A percentile compares a stretch with the other conserved stretches of the same genome.
phyloP scores from a whole-genome alignment of 2,888 invertebrate genomes.

The Melanargia galathea region DNA sequence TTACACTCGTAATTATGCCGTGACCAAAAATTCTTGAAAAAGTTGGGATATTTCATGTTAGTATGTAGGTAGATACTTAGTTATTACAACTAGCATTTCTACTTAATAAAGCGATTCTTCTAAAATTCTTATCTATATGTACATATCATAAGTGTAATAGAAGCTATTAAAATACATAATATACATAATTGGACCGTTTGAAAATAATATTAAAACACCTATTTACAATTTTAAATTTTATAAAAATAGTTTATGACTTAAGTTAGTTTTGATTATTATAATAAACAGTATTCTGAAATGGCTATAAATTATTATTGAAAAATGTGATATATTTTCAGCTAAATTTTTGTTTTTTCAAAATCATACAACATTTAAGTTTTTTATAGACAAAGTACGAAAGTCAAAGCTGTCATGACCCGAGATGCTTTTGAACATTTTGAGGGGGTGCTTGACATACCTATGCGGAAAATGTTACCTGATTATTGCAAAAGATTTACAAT shows the following conservation, averaged over 20 bases:
- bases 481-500: too few species aligned
- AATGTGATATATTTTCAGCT: not conserved
- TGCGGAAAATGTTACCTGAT: not conserved
- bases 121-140: conserved; percentile 8
- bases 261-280: not conserved
- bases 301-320: not conserved
- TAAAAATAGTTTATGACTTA: conserved; percentile 21
- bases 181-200: conserved; percentile 37
- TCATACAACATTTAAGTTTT: not conserved
- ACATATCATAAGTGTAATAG: not conserved
- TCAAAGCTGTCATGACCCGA: not conserved
- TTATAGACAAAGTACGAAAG: not conserved
- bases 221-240: conserved; percentile 20
- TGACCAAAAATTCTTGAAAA: too few species aligned
- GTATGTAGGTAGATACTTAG: conserved; percentile 7
- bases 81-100: conserved; percentile 10
- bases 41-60: too few species aligned
- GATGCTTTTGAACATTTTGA: not conserved
- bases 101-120: conserved; percentile 21
- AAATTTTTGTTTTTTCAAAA: not conserved
- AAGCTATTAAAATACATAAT: conserved; percentile 13
- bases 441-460: not conserved
- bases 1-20: too few species aligned
- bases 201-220: conserved; percentile 26
- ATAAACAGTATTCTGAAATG: not conserved